Base-by-base conservation (phyloP, 2,888 invertebrate species). In the Eretmocerus hayati region DNA sequence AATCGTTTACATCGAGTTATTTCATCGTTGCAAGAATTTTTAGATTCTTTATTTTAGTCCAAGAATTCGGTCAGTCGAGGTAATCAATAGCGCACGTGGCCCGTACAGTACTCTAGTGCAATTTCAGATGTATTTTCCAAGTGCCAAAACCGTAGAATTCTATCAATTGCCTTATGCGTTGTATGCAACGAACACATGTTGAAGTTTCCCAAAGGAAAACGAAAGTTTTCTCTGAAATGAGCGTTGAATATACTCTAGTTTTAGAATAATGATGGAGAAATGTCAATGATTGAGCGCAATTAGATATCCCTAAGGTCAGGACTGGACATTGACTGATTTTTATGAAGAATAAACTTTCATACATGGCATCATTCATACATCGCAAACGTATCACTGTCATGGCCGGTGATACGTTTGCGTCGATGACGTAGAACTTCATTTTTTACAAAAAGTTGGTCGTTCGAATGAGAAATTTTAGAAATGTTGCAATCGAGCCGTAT, bases 111-210 rank as follows among this genome's bases (percentile, higher is more conserved):
- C 53, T 49, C 46, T 53, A 49, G 49, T 46, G 53, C 53, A 53
- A 53, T 53, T 52, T 16, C 23, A 16, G 42, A 62, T 63, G 58
- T 58, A 56, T 59, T 57, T 59, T 66, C 59, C 61, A 69, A 70
- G 69, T 70, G 70, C 70, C 70, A 70, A 70, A 70, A 68, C 64
- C 58, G 53, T 63, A 62, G 60, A 56, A 61, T 55, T 58, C 56
- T 62, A 60, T 58, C 54, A 56, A 59, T 55, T 55, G 59, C 60
- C 59, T 57, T 57, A 54, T 54, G 56, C 54, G 52, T 52, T 56
- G 53, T 54, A 19, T 16, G 55, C 54, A 54, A 55, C 55, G 57
- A 57, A 54, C 51, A 52, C 41, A 45, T 51, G 47, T 48, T 52
- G 37, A 49, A 43, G 36, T 48, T 41, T 40, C 41, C 45, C 36